These are phyloP conservation scores for Calephelis virginiensis DNA, from an alignment of 1,140 invertebrate species.

Conservation along the genomic window DNA sequence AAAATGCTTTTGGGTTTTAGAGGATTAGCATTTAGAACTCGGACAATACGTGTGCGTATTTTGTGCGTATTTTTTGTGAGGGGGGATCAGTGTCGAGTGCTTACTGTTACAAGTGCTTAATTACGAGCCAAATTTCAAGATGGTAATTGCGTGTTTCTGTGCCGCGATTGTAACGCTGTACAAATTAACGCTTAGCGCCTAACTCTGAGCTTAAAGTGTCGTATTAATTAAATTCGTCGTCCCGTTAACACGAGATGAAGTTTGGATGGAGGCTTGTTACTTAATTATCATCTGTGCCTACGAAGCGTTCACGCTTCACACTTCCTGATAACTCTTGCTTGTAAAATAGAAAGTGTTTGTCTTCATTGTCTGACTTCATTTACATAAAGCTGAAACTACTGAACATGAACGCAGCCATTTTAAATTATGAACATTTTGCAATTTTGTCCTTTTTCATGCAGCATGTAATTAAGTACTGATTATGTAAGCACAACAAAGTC, in stretches of 20 bases:
- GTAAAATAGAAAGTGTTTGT: neutral
- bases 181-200: conserved; percentile 7
- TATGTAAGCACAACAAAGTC: too few species aligned
- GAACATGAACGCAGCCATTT: too few species aligned
- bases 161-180: conserved; percentile 28
- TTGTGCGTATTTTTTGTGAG: conserved; percentile 23
- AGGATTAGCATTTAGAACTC: conserved; percentile 40
- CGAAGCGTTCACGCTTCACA: neutral
- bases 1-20: neutral
- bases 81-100: conserved; percentile 31
- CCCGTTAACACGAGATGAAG: neutral
- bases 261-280: conserved; percentile 8
- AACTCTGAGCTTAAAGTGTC: conserved; percentile 10
- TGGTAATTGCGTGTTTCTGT: conserved; percentile 34
- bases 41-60: conserved; percentile 28
- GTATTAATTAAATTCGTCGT: conserved; percentile 11
- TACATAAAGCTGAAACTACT: neutral
- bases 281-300: conserved; percentile 6
- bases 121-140: conserved; percentile 37
- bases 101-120: conserved; percentile 37
- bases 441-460: too few species aligned
- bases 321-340: neutral
- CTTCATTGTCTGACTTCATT: neutral
- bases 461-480: too few species aligned
- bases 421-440: too few species aligned